Conservation (phyloP, 2,113 vertebrate genomes). For the Centropristis striata region DNA sequence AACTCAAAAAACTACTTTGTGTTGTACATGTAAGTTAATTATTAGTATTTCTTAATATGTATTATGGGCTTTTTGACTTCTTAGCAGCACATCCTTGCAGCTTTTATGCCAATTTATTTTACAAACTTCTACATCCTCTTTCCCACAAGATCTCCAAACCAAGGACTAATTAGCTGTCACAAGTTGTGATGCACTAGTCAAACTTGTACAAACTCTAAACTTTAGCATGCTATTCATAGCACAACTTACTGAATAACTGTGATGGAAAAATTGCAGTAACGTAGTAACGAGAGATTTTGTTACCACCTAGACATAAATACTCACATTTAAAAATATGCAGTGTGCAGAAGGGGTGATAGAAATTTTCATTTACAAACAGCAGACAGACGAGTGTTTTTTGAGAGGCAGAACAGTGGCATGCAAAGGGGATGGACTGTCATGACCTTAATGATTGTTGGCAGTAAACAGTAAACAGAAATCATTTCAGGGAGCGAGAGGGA, state of each 20-base stretch:
- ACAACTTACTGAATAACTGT: background rate
- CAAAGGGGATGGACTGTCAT: constrained; percentile 63
- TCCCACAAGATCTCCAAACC: background rate
- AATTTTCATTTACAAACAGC: constrained; percentile 58
- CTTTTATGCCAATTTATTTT: background rate
- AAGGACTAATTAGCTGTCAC: constrained; percentile 13
- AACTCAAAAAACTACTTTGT: background rate
- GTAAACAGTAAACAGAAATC: constrained; percentile 70
- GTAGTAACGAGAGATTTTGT: background rate
- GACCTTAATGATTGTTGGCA: constrained; percentile 62
- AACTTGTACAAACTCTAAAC: background rate
- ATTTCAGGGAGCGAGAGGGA: constrained; percentile 18
- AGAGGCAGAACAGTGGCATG: constrained; percentile 35
- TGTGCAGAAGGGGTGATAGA: background rate
- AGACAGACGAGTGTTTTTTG: constrained; percentile 33
- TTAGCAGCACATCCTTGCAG: background rate
- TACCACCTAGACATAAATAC: background rate
- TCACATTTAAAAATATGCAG: background rate
- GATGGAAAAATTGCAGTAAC: background rate
- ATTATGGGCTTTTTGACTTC: background rate
- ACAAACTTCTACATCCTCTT: background rate
- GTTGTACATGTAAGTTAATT: background rate
- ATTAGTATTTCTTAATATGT: background rate
- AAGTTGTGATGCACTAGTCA: constrained; percentile 20
- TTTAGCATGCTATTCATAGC: background rate